These are phyloP conservation scores for Hermetia illucens DNA, from an alignment of 1,140 invertebrate species.

Conservation along the genomic window DNA sequence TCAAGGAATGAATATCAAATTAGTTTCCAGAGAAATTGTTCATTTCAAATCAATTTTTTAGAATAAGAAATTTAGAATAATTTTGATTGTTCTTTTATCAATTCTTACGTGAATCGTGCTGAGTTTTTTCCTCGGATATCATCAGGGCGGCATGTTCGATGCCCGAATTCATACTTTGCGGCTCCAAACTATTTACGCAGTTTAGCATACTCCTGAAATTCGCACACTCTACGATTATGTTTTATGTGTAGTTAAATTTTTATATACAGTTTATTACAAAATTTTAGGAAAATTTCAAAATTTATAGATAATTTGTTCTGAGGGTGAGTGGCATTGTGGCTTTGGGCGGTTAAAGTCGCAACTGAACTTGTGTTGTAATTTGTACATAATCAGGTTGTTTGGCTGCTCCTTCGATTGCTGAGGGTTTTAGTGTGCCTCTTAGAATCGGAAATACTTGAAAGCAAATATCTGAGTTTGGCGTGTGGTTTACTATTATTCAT, in stretches of 20 bases:
- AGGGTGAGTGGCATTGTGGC: too few relatives aligned
- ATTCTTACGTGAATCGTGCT: slow-evolving; percentile 65
- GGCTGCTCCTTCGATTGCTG: too few relatives aligned
- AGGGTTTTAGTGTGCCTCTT: too few relatives aligned
- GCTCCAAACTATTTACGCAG: slow-evolving; percentile 65
- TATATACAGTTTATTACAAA: too few relatives aligned
- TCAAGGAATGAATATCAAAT: slow-evolving; percentile 1
- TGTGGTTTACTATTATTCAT: too few relatives aligned
- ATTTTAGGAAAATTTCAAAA: too few relatives aligned
- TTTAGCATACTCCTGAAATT: slow-evolving; percentile 71
- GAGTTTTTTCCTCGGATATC: slow-evolving; percentile 60
- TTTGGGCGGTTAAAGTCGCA: too few relatives aligned
- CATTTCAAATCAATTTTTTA: not conserved
- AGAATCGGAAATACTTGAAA: too few relatives aligned
- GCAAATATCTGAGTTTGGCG: too few relatives aligned
- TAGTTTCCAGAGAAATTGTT: slow-evolving; percentile 5
- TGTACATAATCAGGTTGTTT: too few relatives aligned
- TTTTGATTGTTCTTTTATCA: not conserved
- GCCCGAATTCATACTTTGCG: slow-evolving; percentile 47
- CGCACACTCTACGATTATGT: slow-evolving; percentile 41
- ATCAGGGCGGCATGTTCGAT: slow-evolving; percentile 60
- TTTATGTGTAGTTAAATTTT: slow-evolving; percentile 29
- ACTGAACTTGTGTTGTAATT: too few relatives aligned
- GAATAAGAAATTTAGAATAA: not conserved
- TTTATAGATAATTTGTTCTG: too few relatives aligned